Evolutionary conservation across 1,140 invertebrate genomes (phyloP).

Genomic region (Andricus grossulariae): DNA sequence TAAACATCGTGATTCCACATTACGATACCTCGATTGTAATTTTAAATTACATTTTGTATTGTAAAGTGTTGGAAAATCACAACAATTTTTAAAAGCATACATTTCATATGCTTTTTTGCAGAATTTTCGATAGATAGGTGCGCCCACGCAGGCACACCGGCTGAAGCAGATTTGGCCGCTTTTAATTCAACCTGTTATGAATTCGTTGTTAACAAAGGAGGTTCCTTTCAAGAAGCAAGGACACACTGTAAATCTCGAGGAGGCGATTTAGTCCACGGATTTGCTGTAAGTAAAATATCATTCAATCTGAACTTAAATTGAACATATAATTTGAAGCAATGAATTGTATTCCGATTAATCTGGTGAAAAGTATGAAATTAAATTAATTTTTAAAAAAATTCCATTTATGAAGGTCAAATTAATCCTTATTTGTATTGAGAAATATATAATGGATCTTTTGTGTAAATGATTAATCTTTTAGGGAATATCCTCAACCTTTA

Average conservation of each 20-base stretch:
- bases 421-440: too few relatives aligned
- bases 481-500: conserved; percentile 83
- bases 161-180: conserved; percentile 85
- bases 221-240: conserved; percentile 87
- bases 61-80: too few relatives aligned
- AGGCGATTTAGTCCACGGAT: conserved; percentile 88
- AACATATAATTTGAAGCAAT: too few relatives aligned
- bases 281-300: conserved; percentile 73
- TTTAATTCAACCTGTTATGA: conserved; percentile 93
- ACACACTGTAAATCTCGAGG: conserved; percentile 84
- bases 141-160: conserved; percentile 81
- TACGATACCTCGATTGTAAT: too few relatives aligned
- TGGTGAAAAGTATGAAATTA: too few relatives aligned
- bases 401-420: too few relatives aligned
- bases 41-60: too few relatives aligned
- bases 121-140: conserved; percentile 90
- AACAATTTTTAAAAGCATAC: neutral
- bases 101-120: conserved; percentile 63
- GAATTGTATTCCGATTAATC: too few relatives aligned
- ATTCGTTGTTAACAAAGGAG: conserved; percentile 87
- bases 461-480: conserved; percentile 54
- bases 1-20: too few relatives aligned
- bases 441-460: too few relatives aligned
- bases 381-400: too few relatives aligned
- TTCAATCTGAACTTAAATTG: conserved; percentile 18